phyloP scores from a whole-genome alignment of 2,113 vertebrate species.

The Thinocorus orbignyianus region DNA sequence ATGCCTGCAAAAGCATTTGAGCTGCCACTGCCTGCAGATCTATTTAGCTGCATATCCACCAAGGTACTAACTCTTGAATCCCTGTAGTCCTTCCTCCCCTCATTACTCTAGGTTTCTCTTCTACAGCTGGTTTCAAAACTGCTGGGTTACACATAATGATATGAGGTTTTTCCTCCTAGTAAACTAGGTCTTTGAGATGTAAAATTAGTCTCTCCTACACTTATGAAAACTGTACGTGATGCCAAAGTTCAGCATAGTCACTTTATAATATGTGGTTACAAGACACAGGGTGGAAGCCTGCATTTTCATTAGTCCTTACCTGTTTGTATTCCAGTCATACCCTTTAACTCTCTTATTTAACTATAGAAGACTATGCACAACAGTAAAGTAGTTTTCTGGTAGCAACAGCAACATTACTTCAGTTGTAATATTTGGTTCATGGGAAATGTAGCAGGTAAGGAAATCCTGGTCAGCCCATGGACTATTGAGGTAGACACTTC shows the following conservation, averaged over 20 bases:
- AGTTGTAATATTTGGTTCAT: neutral
- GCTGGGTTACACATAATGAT: neutral
- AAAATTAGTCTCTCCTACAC: neutral
- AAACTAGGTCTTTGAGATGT: conserved; percentile 3
- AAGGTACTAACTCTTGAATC: neutral
- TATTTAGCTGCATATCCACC: conserved; percentile 21
- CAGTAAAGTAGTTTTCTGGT: neutral
- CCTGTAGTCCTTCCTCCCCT: neutral
- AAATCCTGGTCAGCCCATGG: neutral
- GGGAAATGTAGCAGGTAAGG: neutral
- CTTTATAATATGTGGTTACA: neutral
- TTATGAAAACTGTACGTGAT: neutral
- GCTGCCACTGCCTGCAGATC: neutral
- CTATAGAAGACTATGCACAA: neutral
- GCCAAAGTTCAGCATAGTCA: neutral
- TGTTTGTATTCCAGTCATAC: neutral
- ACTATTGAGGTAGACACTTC: neutral
- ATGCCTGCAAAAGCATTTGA: neutral
- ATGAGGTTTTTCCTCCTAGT: neutral
- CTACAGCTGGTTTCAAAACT: neutral
- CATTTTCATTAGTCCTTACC: neutral
- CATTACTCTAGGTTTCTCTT: conserved; percentile 9
- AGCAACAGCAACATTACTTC: neutral
- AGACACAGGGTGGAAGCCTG: neutral
- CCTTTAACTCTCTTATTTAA: neutral